Evolutionary conservation across 2,113 vertebrate species (phyloP).

Genomic region (Telmatochromis sp.): DNA sequence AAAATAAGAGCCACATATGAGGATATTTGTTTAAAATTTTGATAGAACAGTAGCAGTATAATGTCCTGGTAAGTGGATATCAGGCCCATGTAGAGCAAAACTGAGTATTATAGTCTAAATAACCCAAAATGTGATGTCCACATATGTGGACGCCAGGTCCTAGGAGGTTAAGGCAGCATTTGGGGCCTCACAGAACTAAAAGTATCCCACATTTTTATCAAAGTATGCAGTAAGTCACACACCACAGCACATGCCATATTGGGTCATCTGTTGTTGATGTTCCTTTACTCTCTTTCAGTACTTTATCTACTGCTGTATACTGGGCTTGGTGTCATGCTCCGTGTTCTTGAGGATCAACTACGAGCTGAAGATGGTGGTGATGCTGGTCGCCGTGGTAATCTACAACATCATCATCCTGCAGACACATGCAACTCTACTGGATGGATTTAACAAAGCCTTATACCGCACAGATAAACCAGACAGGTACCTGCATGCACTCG

Average conservation of each 20-base stretch:
- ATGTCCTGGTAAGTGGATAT: too few relatives aligned
- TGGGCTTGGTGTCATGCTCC: conserved; percentile 92
- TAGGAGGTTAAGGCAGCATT: not conserved
- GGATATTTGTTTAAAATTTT: too few relatives aligned
- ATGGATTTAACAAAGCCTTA: conserved; percentile 83
- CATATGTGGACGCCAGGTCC: not conserved
- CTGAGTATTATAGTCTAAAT: too few relatives aligned
- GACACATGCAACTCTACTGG: conserved; percentile 84
- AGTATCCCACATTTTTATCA: not conserved
- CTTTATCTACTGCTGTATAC: conserved; percentile 96
- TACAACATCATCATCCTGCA: conserved; percentile 94
- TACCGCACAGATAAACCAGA: conserved; percentile 73
- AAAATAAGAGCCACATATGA: too few relatives aligned
- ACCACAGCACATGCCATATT: not conserved
- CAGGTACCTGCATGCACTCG: conserved; percentile 67
- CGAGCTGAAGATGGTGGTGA: conserved; percentile 95
- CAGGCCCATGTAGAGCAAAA: too few relatives aligned
- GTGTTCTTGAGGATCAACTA: conserved; percentile 98
- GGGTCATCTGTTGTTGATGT: not conserved
- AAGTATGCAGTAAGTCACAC: not conserved
- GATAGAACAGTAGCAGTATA: too few relatives aligned
- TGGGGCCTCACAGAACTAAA: not conserved
- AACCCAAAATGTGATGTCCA: not conserved
- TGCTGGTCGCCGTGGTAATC: conserved; percentile 85
- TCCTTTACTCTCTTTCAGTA: conserved; percentile 72